Evolutionary conservation across 2,797 vertebrate genomes (phyloP), one percentile per base, ranked within the genome.

Genomic region (Microhierax caerulescens): DNA sequence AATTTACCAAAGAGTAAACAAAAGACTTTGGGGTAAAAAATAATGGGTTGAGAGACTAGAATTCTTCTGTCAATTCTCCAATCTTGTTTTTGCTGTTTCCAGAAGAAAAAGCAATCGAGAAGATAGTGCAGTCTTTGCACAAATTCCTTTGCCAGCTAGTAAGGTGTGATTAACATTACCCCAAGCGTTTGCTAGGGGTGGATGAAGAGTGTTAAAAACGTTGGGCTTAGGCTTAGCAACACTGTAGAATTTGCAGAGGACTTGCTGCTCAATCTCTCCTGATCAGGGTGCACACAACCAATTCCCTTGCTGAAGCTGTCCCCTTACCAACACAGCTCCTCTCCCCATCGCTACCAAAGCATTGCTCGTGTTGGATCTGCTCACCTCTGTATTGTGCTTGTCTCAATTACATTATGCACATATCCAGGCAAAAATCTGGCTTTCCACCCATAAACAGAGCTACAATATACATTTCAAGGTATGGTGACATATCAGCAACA

Each of bases 361-460:
- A 21, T 8, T 34, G 4, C 21, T 34, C 19, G 11, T 37, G 21
- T 51, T 86, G 30, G 14, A 76, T 54, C 50, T 69, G 4, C 39
- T 74, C 13, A 84, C 25, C 60, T 74, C 13, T 17, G 4, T 24
- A 30, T 24, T 9, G 2, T 53, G 32, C n/a, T 84, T 5, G 2
- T 28, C 30, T 78, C 70, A 76, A 50, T 10, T 37, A 16, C 3
- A 15, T 48, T 39, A 21, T 39, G 28, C 0, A 0, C 14, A 41
- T 12, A 68, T 50, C 37, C 81, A 82, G 45, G 63, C 24, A 83
- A 93, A 86, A 79, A 54, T 25, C 22, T 24, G 73, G 12, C 10
- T 83, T 79, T 80, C 24, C 16, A 85, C 17, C 5, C 37, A 54
- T 28, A 72, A 59, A 51, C 3, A 86, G 34, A 81, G 14, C 50